Evolutionary conservation across 1,140 invertebrate species (phyloP).

Genomic region (Lepidurus couesii): DNA sequence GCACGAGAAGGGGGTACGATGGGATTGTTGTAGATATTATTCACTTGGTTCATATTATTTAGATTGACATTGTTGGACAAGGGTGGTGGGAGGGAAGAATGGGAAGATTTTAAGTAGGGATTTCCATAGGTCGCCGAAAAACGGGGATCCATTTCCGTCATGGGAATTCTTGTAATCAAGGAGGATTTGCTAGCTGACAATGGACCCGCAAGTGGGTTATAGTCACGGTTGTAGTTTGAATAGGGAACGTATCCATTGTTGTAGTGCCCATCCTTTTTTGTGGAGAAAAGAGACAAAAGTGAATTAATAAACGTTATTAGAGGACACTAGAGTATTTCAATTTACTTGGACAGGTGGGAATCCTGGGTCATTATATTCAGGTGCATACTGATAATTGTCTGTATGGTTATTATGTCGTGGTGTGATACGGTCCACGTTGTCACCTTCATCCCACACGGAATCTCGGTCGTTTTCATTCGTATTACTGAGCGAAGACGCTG

Average conservation of each 20-base stretch:
- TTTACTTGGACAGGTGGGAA: constrained; percentile 54
- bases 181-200: constrained; percentile 47
- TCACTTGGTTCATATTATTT: constrained; percentile 31
- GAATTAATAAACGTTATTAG: not conserved
- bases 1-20: constrained; percentile 27
- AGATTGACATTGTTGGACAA: constrained; percentile 36
- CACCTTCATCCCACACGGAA: constrained; percentile 41
- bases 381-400: constrained; percentile 69
- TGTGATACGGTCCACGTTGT: constrained; percentile 46
- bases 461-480: constrained; percentile 55
- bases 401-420: constrained; percentile 46
- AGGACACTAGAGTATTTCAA: not conserved
- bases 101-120: constrained; percentile 65
- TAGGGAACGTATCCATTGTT: constrained; percentile 84
- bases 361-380: constrained; percentile 75
- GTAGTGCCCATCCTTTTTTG: constrained; percentile 64
- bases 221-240: constrained; percentile 76
- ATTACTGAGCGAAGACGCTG: constrained; percentile 71
- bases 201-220: constrained; percentile 60
- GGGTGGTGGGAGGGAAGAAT: constrained; percentile 48
- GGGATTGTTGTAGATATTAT: constrained; percentile 29
- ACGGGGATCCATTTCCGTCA: constrained; percentile 67
- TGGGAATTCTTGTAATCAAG: constrained; percentile 49
- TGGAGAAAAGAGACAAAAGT: constrained; percentile 29
- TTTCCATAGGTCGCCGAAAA: constrained; percentile 84